phyloP scores from a whole-genome alignment of 35 echinoderm and acorn worm genomes.

The Strongylocentrotus purpuratus region DNA sequence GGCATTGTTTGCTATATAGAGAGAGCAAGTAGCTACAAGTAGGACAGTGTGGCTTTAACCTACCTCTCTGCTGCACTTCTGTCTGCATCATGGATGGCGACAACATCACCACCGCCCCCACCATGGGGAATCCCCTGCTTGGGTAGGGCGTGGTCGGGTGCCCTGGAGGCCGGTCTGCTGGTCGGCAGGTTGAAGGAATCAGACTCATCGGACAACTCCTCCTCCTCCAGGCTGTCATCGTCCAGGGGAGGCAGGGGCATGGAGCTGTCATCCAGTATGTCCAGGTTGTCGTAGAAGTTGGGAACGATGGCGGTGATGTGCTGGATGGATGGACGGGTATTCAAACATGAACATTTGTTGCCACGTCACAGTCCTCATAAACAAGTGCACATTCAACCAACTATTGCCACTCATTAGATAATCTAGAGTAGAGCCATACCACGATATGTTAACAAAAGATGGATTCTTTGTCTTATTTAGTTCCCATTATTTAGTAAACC shows the following conservation, averaged over 20 bases:
- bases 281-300: slow-evolving; percentile 93
- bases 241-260: slow-evolving; percentile 97
- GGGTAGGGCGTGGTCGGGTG: neutral
- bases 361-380: too few relatives aligned
- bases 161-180: slow-evolving; percentile 63
- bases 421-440: too few relatives aligned
- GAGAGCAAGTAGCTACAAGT: too few relatives aligned
- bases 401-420: too few relatives aligned
- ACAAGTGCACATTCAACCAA: too few relatives aligned
- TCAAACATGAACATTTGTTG: neutral
- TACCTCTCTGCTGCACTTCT: neutral
- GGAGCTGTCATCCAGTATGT: slow-evolving; percentile 92
- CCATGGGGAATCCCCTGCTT: neutral
- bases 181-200: slow-evolving; percentile 64
- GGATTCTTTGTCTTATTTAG: too few relatives aligned
- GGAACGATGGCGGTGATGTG: slow-evolving; percentile 82
- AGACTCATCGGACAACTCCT: slow-evolving; percentile 22
- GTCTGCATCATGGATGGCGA: neutral
- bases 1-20: too few relatives aligned
- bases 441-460: too few relatives aligned
- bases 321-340: slow-evolving; percentile 42
- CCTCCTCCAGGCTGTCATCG: slow-evolving; percentile 64
- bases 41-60: too few relatives aligned
- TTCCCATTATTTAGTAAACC: too few relatives aligned
- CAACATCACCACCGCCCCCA: neutral